Conservation (phyloP, 1,140 invertebrate species). For the Pemphigus obesinymphae region DNA sequence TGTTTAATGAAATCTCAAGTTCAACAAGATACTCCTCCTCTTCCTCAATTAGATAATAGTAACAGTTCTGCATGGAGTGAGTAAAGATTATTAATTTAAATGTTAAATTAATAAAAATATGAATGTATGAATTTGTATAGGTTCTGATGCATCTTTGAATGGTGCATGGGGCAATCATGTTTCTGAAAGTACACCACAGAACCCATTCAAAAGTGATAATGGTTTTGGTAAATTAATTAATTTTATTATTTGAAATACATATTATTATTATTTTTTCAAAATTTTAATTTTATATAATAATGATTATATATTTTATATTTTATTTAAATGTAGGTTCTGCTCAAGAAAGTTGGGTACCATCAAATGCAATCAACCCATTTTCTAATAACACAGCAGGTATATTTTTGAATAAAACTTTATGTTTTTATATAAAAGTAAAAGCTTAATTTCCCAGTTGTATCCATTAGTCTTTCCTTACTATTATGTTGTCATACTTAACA, state of each 20-base stretch:
- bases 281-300: neutral
- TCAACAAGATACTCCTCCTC: conserved; percentile 21
- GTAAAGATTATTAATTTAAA: neutral
- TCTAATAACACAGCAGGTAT: neutral
- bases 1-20: conserved; percentile 57
- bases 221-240: neutral
- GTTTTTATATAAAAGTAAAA: no score
- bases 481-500: no score
- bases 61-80: conserved; percentile 24
- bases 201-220: conserved; percentile 27
- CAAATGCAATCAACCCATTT: conserved; percentile 22
- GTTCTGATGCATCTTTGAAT: conserved; percentile 36
- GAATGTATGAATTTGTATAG: neutral
- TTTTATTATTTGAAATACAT: no score
- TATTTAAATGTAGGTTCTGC: neutral
- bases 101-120: neutral
- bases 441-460: no score
- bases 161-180: conserved; percentile 16
- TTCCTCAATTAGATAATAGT: conserved; percentile 11
- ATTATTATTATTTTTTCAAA: neutral
- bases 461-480: no score
- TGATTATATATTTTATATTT: neutral
- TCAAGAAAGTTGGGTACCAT: neutral
- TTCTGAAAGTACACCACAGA: conserved; percentile 26
- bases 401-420: neutral